phyloP scores from a whole-genome alignment of 2,797 vertebrate species.

The Falco naumanni region DNA sequence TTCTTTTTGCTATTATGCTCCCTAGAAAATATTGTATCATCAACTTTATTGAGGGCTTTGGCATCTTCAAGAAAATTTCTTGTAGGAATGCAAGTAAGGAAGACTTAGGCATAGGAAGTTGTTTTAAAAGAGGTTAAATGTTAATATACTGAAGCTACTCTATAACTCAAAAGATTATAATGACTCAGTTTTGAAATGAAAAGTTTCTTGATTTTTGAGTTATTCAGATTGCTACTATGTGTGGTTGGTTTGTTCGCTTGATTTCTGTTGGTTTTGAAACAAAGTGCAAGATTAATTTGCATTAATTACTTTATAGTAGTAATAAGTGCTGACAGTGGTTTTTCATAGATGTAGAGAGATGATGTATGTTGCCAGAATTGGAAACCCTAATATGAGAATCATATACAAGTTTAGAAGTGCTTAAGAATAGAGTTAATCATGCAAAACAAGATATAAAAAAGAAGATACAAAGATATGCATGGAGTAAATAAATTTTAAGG shows the following conservation, averaged over 20 bases:
- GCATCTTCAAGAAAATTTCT: neutral
- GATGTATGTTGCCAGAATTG: neutral
- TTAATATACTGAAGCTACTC: neutral
- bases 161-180: neutral
- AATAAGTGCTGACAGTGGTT: neutral
- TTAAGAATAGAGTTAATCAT: neutral
- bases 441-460: neutral
- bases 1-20: neutral
- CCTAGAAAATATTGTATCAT: neutral
- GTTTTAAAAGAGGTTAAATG: neutral
- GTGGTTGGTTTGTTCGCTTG: no score
- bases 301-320: neutral
- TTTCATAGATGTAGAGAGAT: neutral
- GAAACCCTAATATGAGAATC: neutral
- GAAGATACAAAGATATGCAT: neutral
- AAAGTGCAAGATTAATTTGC: neutral
- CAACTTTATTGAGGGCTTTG: neutral
- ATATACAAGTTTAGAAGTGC: neutral
- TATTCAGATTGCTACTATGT: neutral
- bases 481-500: neutral
- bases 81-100: neutral
- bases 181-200: neutral
- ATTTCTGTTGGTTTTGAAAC: neutral
- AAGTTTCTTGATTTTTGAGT: neutral
- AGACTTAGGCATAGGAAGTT: neutral